Evolutionary conservation across 2,113 vertebrate genomes (phyloP).

Genomic region (Phycodurus eques): DNA sequence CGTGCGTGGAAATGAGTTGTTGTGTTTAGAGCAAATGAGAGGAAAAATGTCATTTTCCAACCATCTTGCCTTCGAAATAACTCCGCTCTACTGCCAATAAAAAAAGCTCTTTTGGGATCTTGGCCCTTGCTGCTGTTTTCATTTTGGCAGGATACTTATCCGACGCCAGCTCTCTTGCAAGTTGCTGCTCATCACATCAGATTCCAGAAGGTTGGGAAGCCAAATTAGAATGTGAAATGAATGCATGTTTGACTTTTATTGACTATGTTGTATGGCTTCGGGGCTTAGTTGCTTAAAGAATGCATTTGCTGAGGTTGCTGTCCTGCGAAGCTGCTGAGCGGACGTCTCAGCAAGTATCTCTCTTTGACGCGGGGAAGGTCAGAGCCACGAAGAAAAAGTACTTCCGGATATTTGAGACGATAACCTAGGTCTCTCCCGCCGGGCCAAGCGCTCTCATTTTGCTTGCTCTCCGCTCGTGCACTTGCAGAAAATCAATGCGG

Average conservation of each 20-base stretch:
- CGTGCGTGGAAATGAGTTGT: background rate
- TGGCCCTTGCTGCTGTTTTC: slow-evolving; percentile 5
- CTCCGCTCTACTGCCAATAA: slow-evolving; percentile 4
- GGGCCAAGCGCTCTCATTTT: slow-evolving; percentile 51
- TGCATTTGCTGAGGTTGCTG: slow-evolving; percentile 46
- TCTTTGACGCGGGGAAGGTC: slow-evolving; percentile 68
- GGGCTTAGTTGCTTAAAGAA: slow-evolving; percentile 27
- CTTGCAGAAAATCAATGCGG: slow-evolving; percentile 72
- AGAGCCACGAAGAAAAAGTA: slow-evolving; percentile 51
- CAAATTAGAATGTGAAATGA: slow-evolving; percentile 6
- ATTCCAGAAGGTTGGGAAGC: background rate
- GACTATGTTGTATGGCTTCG: slow-evolving; percentile 20
- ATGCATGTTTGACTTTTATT: slow-evolving; percentile 11
- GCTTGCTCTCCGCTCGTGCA: slow-evolving; percentile 68
- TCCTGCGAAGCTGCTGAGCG: slow-evolving; percentile 56
- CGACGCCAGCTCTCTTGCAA: slow-evolving; percentile 9
- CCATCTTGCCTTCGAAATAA: background rate
- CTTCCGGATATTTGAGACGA: slow-evolving; percentile 78
- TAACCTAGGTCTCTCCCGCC: slow-evolving; percentile 64
- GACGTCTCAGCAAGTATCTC: slow-evolving; percentile 58
- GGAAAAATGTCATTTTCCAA: background rate
- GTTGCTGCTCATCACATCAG: slow-evolving; percentile 9
- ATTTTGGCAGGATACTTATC: slow-evolving; percentile 7
- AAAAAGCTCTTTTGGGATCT: slow-evolving; percentile 4
- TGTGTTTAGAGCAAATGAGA: slow-evolving; percentile 1